Percentiles rank a stretch among this genome's conserved stretches.
These are phyloP conservation scores for Pipistrellus pipistrellus DNA, from an alignment of 2,797 vertebrate species.

Conservation along the genomic window DNA sequence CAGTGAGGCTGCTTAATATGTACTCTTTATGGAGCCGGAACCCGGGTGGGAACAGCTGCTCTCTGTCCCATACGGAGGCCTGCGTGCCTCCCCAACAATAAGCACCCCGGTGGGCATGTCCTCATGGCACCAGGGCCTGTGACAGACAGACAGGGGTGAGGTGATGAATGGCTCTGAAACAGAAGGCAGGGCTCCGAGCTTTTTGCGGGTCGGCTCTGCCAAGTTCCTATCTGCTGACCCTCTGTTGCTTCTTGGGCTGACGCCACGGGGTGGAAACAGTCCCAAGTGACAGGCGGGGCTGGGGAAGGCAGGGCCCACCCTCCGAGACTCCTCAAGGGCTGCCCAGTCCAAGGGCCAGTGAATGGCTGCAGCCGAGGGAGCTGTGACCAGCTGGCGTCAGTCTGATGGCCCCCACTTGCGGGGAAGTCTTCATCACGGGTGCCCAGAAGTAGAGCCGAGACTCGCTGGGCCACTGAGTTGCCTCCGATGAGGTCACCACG, in stretches of 20 bases:
- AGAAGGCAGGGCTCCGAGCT: neutral
- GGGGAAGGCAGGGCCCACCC: neutral
- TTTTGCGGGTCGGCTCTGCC: neutral
- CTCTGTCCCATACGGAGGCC: rapidly evolving
- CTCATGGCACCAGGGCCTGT: rapidly evolving
- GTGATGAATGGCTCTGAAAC: neutral
- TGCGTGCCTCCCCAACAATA: rapidly evolving
- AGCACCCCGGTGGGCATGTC: rapidly evolving
- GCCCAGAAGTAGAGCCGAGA: rapidly evolving
- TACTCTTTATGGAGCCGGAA: neutral
- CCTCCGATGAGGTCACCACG: rapidly evolving
- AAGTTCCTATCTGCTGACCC: neutral
- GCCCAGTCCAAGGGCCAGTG: rapidly evolving
- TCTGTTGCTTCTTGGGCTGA: neutral
- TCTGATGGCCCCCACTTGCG: rapidly evolving
- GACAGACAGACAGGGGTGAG: neutral
- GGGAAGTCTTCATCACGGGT: neutral
- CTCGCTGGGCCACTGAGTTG: rapidly evolving
- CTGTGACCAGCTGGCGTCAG: neutral
- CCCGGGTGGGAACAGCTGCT: neutral
- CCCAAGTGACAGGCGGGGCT: rapidly evolving
- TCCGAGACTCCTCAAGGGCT: neutral
- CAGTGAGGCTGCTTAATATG: rapidly evolving
- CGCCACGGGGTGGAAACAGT: rapidly evolving
- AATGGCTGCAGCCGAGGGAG: rapidly evolving